Percentiles rank a stretch among this genome's conserved stretches.
phyloP scores from a whole-genome alignment of 2,888 invertebrate genomes.

The Tenthredo distinguenda region DNA sequence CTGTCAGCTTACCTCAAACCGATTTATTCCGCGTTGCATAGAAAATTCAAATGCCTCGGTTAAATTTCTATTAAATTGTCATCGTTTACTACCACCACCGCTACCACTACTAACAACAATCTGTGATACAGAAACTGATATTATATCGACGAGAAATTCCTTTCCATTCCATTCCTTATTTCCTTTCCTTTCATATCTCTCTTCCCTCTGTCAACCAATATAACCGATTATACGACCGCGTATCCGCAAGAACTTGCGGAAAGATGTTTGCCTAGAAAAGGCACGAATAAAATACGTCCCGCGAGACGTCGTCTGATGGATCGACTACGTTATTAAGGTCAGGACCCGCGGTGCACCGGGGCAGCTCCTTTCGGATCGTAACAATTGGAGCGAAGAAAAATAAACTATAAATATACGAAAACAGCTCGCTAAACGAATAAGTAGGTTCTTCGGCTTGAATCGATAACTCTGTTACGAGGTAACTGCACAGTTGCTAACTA shows the following conservation, averaged over 20 bases:
- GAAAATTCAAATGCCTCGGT: constrained; percentile 21
- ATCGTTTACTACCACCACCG: neutral
- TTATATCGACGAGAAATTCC: neutral
- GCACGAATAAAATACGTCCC: constrained; percentile 27
- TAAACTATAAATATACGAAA: constrained; percentile 43
- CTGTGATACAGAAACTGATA: neutral
- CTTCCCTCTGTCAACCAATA: neutral
- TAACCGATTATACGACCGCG: neutral
- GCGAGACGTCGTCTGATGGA: constrained; percentile 41
- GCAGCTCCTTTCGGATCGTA: constrained; percentile 24
- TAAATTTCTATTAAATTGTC: constrained; percentile 24
- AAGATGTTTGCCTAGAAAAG: constrained; percentile 36
- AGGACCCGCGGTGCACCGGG: constrained; percentile 35
- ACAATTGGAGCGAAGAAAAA: constrained; percentile 31
- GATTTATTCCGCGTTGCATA: constrained; percentile 16
- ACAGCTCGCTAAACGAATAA: constrained; percentile 38
- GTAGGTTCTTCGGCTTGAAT: constrained; percentile 34
- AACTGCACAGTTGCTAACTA: neutral
- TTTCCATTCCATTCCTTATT: neutral
- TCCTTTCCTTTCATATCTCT: neutral
- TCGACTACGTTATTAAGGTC: constrained; percentile 51
- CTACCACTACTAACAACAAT: neutral
- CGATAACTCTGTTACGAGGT: constrained; percentile 36
- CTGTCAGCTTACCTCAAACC: constrained; percentile 14
- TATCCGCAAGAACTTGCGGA: neutral